Percentiles rank a stretch among this genome's conserved stretches.
phyloP scores from a whole-genome alignment of 2,888 invertebrate genomes.

The Neocrepidodera transversa region DNA sequence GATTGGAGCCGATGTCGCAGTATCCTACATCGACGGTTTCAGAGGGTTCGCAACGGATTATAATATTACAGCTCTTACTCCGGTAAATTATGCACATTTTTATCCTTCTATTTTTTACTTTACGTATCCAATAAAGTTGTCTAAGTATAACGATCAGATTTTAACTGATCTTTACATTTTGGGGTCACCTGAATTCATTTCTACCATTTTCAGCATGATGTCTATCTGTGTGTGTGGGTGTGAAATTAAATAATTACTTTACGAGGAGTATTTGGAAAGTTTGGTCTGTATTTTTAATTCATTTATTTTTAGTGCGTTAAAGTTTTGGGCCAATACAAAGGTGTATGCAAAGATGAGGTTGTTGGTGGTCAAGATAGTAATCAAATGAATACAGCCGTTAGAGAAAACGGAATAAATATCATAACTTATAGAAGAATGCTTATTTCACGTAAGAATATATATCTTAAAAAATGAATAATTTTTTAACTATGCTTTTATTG shows the following conservation, averaged over 20 bases:
- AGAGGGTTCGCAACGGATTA: constrained; percentile 83
- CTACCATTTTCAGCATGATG: too few relatives aligned
- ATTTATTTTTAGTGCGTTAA: constrained; percentile 73
- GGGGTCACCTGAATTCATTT: too few relatives aligned
- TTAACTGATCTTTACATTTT: too few relatives aligned
- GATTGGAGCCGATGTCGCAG: constrained; percentile 84
- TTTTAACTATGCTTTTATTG: too few relatives aligned
- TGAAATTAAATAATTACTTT: too few relatives aligned
- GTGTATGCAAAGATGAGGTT: constrained; percentile 85
- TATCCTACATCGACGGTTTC: constrained; percentile 75
- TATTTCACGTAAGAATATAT: constrained; percentile 69
- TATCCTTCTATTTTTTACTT: too few relatives aligned
- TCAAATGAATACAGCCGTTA: constrained; percentile 76
- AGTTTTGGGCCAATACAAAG: constrained; percentile 84
- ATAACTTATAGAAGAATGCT: constrained; percentile 81
- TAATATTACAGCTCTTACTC: constrained; percentile 82
- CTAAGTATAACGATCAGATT: too few relatives aligned
- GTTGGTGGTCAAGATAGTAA: constrained; percentile 83
- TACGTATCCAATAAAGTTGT: too few relatives aligned
- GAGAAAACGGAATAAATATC: constrained; percentile 78
- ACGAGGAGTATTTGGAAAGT: too few relatives aligned
- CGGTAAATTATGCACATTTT: constrained; percentile 71
- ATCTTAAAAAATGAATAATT: background rate
- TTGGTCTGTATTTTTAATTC: too few relatives aligned
- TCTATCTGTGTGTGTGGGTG: too few relatives aligned